These are phyloP conservation scores for Archips xylosteana DNA, from an alignment of 2,888 invertebrate genomes.

Conservation along the genomic window DNA sequence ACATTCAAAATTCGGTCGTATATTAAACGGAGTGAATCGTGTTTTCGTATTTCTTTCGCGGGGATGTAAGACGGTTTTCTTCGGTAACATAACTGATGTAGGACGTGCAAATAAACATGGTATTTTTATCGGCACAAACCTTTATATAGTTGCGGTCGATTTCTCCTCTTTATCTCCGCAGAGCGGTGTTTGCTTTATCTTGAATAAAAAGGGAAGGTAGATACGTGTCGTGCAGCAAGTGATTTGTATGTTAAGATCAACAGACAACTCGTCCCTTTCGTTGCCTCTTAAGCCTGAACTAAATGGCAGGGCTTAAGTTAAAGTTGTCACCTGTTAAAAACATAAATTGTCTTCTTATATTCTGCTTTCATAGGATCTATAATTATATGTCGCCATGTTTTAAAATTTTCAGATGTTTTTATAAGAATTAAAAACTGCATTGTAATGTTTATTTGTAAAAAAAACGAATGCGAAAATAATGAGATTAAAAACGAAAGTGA, in stretches of 20 bases:
- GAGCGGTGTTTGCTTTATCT: slow-evolving; percentile 84
- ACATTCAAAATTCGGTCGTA: slow-evolving; percentile 64
- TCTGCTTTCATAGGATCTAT: background rate
- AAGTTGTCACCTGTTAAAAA: slow-evolving; percentile 11
- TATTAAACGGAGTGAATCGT: slow-evolving; percentile 55
- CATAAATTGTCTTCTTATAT: slow-evolving; percentile 10
- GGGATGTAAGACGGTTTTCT: slow-evolving; percentile 65
- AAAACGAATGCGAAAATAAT: background rate
- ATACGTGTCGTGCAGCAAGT: slow-evolving; percentile 66
- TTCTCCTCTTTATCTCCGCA: slow-evolving; percentile 82
- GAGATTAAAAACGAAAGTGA: too few relatives aligned
- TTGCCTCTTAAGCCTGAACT: slow-evolving; percentile 30
- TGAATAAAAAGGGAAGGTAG: slow-evolving; percentile 72
- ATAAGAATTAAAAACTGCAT: background rate
- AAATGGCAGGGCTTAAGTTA: slow-evolving; percentile 23
- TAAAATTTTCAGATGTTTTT: background rate
- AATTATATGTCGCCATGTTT: background rate
- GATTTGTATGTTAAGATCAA: slow-evolving; percentile 49
- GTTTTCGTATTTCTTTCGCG: slow-evolving; percentile 58
- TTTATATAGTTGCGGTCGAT: slow-evolving; percentile 85
- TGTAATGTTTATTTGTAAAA: background rate
- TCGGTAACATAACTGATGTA: slow-evolving; percentile 73
- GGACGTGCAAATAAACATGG: slow-evolving; percentile 85
- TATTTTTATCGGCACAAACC: slow-evolving; percentile 85
- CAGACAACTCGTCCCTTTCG: slow-evolving; percentile 29